Base-by-base conservation (phyloP, 2,113 vertebrate species). In the Tachycineta bicolor region DNA sequence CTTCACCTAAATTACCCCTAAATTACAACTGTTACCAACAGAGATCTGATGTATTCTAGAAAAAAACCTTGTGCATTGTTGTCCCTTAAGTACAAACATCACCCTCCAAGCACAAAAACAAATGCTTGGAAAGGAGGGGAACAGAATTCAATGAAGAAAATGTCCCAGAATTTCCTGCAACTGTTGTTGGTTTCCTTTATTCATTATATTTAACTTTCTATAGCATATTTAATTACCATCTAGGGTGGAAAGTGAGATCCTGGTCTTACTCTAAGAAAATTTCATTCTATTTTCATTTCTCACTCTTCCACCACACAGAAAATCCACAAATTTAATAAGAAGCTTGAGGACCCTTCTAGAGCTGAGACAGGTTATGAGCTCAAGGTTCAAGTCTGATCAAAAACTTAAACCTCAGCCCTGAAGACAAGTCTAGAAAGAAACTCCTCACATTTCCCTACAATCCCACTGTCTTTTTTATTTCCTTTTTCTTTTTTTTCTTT, bases 131-230 rank as follows among this genome's bases (percentile, higher is more conserved):
- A 92, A 77, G n/a, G 53, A 83, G 44, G 2, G 62, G 55, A 92
- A 76, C n/a, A 80, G 2, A 87, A 91, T 81, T 95, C 69, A 89
- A 33, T 15, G 20, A 70, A 87, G 68, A 86, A 94, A 88, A 74
- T 19, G 41, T 37, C 46, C n/a, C 68, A 93, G 91, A 65, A 94
- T 83, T 86, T 96, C 63, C 89, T 86, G 68, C 44, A 80, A 83
- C 83, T 59, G 26, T 77, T 95, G 53, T 29, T 43, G 12, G 16
- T 77, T 58, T 90, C 70, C 41, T 58, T 76, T 65, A 43, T 69
- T 86, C 25, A 67, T 65, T 80, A 53, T 14, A 41, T 52, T 71
- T 60, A 24, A 47, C 55, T 92, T 94, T 86, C 76, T 86, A 37
- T 31, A 49, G 37, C 25, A 89, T 24, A 49, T 24, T 68, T 68